Percentiles rank a stretch among this genome's conserved stretches.
These are phyloP conservation scores for Fregata magnificens DNA, from an alignment of 2,113 vertebrate species.

Conservation along the genomic window DNA sequence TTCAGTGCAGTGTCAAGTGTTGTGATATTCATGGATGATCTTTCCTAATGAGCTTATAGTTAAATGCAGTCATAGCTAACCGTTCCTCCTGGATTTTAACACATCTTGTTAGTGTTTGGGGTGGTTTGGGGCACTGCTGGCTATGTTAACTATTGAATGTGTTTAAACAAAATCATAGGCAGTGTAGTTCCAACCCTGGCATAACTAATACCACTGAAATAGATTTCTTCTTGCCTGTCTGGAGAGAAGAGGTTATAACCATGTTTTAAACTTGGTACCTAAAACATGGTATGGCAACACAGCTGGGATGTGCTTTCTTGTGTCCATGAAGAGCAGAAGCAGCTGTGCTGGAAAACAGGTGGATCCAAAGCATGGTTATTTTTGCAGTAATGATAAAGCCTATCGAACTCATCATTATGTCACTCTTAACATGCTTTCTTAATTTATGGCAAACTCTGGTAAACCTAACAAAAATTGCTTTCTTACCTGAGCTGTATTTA, in stretches of 20 bases:
- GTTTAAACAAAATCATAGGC: not conserved
- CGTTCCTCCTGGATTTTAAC: not conserved
- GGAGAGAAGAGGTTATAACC: not conserved
- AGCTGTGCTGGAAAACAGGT: not conserved
- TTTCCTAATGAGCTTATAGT: not conserved
- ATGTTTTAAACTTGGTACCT: not conserved
- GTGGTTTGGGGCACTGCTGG: not conserved
- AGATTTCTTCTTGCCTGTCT: not conserved
- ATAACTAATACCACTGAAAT: not conserved
- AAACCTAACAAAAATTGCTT: not conserved
- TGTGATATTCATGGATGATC: not conserved
- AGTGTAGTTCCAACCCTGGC: not conserved
- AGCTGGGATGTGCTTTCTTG: slow-evolving; percentile 15
- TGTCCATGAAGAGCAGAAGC: slow-evolving; percentile 16
- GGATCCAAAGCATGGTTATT: not conserved
- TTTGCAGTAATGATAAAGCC: not conserved
- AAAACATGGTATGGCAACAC: not conserved
- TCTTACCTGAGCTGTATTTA: not conserved
- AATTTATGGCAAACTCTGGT: not conserved
- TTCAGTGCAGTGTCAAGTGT: not conserved
- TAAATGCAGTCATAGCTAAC: not conserved
- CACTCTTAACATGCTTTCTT: not conserved
- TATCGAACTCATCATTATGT: not conserved
- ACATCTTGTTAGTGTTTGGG: not conserved
- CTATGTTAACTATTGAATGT: not conserved